Percentiles rank a stretch among this genome's conserved stretches.
Conservation (phyloP, 1,140 invertebrate species). For the Drosophila melanica region DNA sequence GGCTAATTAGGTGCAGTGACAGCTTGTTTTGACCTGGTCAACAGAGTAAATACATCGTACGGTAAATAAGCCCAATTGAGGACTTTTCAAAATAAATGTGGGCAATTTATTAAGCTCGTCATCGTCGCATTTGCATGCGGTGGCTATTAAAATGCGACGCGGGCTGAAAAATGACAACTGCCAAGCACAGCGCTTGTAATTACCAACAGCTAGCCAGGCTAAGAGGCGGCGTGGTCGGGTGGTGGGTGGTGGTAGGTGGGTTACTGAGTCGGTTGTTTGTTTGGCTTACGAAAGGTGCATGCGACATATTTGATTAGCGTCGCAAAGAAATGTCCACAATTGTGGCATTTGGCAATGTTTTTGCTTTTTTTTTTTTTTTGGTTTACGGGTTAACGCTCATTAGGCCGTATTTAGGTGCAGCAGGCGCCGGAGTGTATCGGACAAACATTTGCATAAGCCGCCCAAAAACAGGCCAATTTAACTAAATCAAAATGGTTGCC, state of each 20-base stretch:
- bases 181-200: constrained; percentile 63
- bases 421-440: background rate
- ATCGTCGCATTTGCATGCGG: constrained; percentile 73
- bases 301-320: constrained; percentile 64
- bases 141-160: constrained; percentile 60
- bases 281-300: constrained; percentile 60
- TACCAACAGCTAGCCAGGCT: constrained; percentile 22
- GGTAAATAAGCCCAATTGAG: constrained; percentile 45
- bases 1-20: constrained; percentile 71
- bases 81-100: constrained; percentile 61
- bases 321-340: constrained; percentile 68
- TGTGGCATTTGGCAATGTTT: constrained; percentile 58
- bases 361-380: constrained; percentile 21
- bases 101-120: constrained; percentile 75
- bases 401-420: constrained; percentile 61
- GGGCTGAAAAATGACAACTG: constrained; percentile 76
- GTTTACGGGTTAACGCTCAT: constrained; percentile 75
- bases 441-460: constrained; percentile 69
- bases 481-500: constrained; percentile 59
- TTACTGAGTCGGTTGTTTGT: constrained; percentile 27
- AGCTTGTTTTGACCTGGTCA: constrained; percentile 58
- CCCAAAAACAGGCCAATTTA: constrained; percentile 65
- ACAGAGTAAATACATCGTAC: constrained; percentile 13
- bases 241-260: background rate
- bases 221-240: background rate